Base-by-base conservation (phyloP, 2,888 invertebrate genomes). In the Nasonovia ribisnigri region DNA sequence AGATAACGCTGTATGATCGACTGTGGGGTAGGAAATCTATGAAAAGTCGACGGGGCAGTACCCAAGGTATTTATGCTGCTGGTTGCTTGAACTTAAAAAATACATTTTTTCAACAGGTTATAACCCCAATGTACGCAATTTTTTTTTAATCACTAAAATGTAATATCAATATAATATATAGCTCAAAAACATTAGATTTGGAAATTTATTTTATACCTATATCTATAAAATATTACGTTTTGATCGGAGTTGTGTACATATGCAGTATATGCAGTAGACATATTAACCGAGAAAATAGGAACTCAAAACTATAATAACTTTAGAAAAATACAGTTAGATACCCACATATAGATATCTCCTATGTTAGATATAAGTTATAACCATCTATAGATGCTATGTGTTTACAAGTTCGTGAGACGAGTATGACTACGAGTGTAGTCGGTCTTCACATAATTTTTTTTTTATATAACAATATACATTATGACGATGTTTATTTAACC, bases 1-100 rank as follows among this genome's bases (percentile, higher is more conserved):
- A 98, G 96, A 97, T 98, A 96, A 98, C 98, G 26, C 96, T 98
- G 11, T 98, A 98, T 95, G 98, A 98, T 95, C 96, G 98, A 95
- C 96, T 98, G 88, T 97, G 98, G 29, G 98, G 98, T 86, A 97
- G 98, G 93, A 97, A 97, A 95, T 98, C 98, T 1, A 97, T 88
- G 92, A 92, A 94, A 91, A 90, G 91, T 67, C 90, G 93, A 51
- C 93, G 93, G 26, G 93, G 93, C 5, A 90, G 93, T n/a, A 60
- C 84, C 4, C 93, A 90, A 90, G 93, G 93, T 93, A 57, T 20
- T 42, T 48, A 51, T 42, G 1, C 26, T 57, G 26, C 57, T 26
- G 36, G 36, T 36, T 36, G 36, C 20, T 77, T 77, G 20, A 36
- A 77, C 77, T 36, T 36, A 6, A 24, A 77, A 20, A 77, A 77